Conservation (phyloP, 2,888 invertebrate genomes). For the Cephalotes varians region DNA sequence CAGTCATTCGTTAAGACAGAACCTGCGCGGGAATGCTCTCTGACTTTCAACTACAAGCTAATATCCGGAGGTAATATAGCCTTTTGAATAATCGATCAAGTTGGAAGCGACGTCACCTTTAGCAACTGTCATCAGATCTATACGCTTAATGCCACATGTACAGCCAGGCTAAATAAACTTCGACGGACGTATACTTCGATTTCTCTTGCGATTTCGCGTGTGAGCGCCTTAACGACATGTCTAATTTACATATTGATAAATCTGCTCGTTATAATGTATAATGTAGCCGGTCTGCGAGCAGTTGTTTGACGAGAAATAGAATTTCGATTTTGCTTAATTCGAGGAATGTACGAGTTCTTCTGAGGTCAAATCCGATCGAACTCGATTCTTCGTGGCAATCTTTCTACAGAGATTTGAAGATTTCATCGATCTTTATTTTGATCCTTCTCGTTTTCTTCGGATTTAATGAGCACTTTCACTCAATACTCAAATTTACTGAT, state of each 20-base stretch:
- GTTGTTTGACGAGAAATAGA: background rate
- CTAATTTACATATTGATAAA: constrained; percentile 11
- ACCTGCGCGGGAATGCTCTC: background rate
- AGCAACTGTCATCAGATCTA: background rate
- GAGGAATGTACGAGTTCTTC: background rate
- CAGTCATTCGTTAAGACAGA: background rate
- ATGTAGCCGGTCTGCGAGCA: background rate
- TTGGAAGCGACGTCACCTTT: constrained; percentile 17
- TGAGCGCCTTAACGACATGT: background rate
- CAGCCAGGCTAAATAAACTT: background rate
- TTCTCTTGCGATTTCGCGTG: background rate
- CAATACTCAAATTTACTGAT: background rate
- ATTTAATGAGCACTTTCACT: background rate
- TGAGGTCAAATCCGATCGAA: background rate
- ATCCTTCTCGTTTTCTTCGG: background rate
- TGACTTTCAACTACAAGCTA: background rate
- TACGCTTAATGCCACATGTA: constrained; percentile 4
- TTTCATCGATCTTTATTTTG: background rate
- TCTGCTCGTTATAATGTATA: background rate
- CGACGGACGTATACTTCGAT: background rate
- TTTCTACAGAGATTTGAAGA: background rate
- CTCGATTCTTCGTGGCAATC: background rate
- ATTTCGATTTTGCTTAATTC: background rate
- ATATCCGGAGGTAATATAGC: constrained; percentile 1
- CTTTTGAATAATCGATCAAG: constrained; percentile 25